Evolutionary conservation across 2,888 invertebrate species (phyloP).

Genomic region (Anthrax anthrax): DNA sequence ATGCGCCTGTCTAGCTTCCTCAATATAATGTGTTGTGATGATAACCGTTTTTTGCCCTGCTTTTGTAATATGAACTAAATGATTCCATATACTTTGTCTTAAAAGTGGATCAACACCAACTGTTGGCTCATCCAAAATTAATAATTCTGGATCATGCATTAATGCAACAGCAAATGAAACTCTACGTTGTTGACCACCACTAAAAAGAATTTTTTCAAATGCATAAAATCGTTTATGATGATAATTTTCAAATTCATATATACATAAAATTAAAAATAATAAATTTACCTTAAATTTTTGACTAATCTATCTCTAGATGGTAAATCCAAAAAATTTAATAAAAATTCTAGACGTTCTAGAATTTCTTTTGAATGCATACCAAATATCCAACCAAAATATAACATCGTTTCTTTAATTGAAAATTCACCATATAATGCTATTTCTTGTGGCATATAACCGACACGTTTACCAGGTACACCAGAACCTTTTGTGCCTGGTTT

Average conservation of each 20-base stretch:
- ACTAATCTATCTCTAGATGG: constrained; percentile 72
- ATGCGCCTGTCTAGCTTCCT: constrained; percentile 84
- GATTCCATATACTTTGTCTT: constrained; percentile 87
- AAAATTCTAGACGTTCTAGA: constrained; percentile 63
- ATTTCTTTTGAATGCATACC: constrained; percentile 79
- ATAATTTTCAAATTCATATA: neutral
- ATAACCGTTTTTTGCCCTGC: constrained; percentile 85
- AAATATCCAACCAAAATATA: constrained; percentile 93
- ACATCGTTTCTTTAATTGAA: constrained; percentile 87
- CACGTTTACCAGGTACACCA: constrained; percentile 81
- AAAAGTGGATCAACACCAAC: constrained; percentile 86
- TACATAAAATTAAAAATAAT: neutral
- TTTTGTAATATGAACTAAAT: constrained; percentile 78
- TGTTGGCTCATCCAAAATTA: constrained; percentile 86
- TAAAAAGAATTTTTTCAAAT: constrained; percentile 21
- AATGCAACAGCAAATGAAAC: constrained; percentile 86
- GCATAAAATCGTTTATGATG: too few species aligned
- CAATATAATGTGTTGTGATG: constrained; percentile 88
- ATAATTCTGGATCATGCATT: constrained; percentile 81
- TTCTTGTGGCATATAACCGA: constrained; percentile 97
- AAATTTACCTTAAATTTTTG: constrained; percentile 53
- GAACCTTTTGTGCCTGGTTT: constrained; percentile 80
- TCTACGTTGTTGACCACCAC: constrained; percentile 82
- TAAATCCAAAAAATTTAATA: constrained; percentile 79
- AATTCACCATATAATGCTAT: constrained; percentile 85